These are phyloP conservation scores for Bellardia bayeri DNA, from an alignment of 2,888 invertebrate species.

Conservation along the genomic window DNA sequence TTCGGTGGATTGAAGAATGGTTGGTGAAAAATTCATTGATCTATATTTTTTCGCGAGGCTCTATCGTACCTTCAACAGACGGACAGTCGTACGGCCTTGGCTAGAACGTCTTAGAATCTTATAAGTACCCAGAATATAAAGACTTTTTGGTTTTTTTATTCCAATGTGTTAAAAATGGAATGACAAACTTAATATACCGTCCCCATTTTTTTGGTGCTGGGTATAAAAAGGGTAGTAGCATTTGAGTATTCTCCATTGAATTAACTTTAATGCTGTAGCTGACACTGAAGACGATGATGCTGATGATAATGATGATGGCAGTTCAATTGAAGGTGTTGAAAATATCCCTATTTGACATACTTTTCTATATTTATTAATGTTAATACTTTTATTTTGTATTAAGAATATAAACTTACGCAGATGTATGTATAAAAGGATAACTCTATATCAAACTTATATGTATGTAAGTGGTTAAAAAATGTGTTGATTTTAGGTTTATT, in stretches of 20 bases:
- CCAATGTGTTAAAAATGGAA: too few relatives aligned
- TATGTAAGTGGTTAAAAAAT: neutral
- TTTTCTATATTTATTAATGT: slow-evolving; percentile 38
- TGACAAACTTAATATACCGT: too few relatives aligned
- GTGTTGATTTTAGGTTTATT: slow-evolving; percentile 59
- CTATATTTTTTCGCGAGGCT: too few relatives aligned
- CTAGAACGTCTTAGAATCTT: too few relatives aligned
- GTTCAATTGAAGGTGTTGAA: slow-evolving; percentile 39
- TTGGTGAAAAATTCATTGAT: too few relatives aligned
- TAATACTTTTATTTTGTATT: slow-evolving; percentile 21
- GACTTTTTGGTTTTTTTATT: too few relatives aligned
- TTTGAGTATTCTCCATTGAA: neutral
- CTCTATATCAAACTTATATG: neutral
- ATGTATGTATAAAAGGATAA: neutral
- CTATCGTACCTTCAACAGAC: too few relatives aligned
- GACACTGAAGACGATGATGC: neutral
- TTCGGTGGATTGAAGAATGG: too few relatives aligned
- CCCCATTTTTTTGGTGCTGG: too few relatives aligned
- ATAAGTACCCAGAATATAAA: too few relatives aligned
- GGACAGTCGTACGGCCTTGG: too few relatives aligned
- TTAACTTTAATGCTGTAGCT: neutral
- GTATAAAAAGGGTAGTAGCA: neutral
- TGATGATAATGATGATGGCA: neutral
- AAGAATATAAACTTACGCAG: neutral
- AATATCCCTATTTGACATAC: slow-evolving; percentile 49